phyloP scores from a whole-genome alignment of 2,888 invertebrate genomes.

The Mesorhabditis sp. region DNA sequence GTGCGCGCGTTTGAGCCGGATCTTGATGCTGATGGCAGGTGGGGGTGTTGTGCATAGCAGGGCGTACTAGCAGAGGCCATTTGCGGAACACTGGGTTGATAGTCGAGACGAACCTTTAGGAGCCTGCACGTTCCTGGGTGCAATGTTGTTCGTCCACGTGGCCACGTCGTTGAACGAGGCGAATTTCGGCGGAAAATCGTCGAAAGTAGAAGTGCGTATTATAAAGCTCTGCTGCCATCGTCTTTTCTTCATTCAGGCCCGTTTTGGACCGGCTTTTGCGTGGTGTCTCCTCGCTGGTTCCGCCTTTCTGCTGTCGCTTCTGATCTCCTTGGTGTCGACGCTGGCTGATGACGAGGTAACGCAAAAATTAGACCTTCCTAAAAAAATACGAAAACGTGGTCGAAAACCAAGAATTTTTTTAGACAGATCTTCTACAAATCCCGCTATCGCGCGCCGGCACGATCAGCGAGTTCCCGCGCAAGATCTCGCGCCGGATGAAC shows the following conservation, averaged over 20 bases:
- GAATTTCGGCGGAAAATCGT: too few relatives aligned
- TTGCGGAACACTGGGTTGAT: too few relatives aligned
- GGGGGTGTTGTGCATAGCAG: background rate
- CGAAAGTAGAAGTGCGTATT: too few relatives aligned
- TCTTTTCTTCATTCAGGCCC: background rate
- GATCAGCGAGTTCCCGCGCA: background rate
- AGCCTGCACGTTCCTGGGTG: background rate
- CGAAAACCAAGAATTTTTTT: background rate
- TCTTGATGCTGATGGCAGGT: background rate
- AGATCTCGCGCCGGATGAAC: background rate
- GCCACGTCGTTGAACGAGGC: background rate
- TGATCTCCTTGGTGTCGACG: background rate
- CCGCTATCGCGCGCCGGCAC: background rate
- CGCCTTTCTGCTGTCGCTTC: background rate
- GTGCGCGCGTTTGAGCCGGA: background rate
- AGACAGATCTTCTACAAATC: background rate
- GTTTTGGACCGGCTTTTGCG: background rate
- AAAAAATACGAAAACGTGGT: too few relatives aligned
- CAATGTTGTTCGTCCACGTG: background rate
- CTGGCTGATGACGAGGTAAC: slow-evolving; percentile 4
- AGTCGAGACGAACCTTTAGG: background rate
- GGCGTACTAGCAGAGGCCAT: too few relatives aligned
- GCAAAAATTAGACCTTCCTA: background rate
- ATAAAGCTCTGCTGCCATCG: too few relatives aligned
- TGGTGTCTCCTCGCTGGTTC: slow-evolving; percentile 3